Percentiles rank a stretch among this genome's conserved stretches.
Evolutionary conservation across 2,797 vertebrate genomes (phyloP).

Genomic region (Sebastiscus albofasciatus): DNA sequence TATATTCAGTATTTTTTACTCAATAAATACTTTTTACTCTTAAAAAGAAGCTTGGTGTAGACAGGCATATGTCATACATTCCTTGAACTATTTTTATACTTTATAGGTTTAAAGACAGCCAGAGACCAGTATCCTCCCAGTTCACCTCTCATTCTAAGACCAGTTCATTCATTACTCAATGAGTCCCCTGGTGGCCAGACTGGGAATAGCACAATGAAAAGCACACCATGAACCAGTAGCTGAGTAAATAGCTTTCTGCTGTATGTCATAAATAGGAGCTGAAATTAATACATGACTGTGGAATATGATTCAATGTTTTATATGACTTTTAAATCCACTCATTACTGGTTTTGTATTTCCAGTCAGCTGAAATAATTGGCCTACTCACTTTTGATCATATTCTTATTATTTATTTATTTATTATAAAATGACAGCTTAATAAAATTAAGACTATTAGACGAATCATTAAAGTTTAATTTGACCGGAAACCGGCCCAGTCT

Average conservation of each 20-base stretch:
- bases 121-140: neutral
- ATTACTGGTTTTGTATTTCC: slow-evolving; percentile 15
- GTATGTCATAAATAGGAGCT: slow-evolving; percentile 7
- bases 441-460: slow-evolving; percentile 3
- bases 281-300: neutral
- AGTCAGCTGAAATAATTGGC: neutral
- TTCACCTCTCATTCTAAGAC: neutral
- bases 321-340: slow-evolving; percentile 12
- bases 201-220: slow-evolving; percentile 31
- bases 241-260: neutral
- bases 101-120: neutral
- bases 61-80: neutral
- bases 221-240: neutral
- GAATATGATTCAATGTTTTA: slow-evolving; percentile 20
- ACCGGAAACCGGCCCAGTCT: slow-evolving; percentile 75
- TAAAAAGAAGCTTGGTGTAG: neutral
- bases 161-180: slow-evolving; percentile 38
- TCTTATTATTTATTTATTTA: neutral
- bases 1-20: neutral
- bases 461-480: slow-evolving; percentile 53
- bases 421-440: neutral
- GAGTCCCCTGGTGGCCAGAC: slow-evolving; percentile 73
- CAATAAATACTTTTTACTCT: neutral
- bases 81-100: neutral
- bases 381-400: neutral